Base-by-base conservation (phyloP, 2,797 vertebrate genomes). In the Melanotaenia nigrans region DNA sequence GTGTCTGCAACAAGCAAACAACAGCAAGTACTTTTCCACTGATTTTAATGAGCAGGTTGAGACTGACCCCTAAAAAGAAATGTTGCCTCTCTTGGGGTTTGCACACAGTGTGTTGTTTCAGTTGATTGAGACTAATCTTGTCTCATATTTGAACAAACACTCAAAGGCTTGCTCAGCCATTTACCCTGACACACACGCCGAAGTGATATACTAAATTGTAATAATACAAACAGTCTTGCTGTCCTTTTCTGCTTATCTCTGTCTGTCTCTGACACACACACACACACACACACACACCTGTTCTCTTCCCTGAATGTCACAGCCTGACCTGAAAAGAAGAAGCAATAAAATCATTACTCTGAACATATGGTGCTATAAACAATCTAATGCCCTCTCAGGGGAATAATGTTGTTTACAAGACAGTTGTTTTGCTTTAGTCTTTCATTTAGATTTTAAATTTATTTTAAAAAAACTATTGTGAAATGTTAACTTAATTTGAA, bases 11-110 rank as follows among this genome's bases (percentile, higher is more conserved):
- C 81, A 87, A 86, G 81, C 86, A 86, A 79, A 75, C 49, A 75
- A 53, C 72, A 66, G 65, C 75, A 63, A 55, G 87, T 88, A 85
- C 47, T 90, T 90, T 91, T 87, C 89, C 89, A 85, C 81, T 84
- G 81, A 83, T 87, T 90, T 77, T 77, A 84, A 81, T 72, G 61
- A 85, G 68, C 72, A 67, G 16, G 33, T 57, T 60, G 66, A 47
- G 45, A 63, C 55, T 0, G 38, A 35, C 30, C 42, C 32, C 75
- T 53, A 16, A 77, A 38, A 68, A 54, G n/a, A 58, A 30, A n/a
- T 2, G 62, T 30, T 65, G 61, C 54, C 60, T 78, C 75, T 28
- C 42, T 56, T 0, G 49, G 57, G 59, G 73, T 71, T 14, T 73
- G 30, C 24, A 0, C 40, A 58, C 68, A 35, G 72, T 20, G 59